Percentiles rank a stretch among this genome's conserved stretches.
These are phyloP conservation scores for Erebia epiphron DNA, from an alignment of 2,888 invertebrate species.

Conservation along the genomic window DNA sequence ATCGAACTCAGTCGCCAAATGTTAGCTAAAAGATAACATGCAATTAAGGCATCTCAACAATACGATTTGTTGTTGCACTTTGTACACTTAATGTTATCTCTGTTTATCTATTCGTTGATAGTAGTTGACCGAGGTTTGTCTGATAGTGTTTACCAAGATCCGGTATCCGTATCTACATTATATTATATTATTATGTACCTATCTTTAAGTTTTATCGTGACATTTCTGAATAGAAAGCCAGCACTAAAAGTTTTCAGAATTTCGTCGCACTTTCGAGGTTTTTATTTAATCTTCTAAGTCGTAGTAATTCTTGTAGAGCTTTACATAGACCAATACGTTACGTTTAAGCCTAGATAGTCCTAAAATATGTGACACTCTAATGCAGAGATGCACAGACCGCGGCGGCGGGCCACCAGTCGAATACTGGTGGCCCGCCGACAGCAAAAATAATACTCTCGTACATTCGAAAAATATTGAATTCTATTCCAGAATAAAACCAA, in stretches of 20 bases:
- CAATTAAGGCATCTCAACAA: conserved; percentile 35
- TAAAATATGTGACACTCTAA: too few relatives aligned
- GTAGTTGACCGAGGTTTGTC: conserved; percentile 53
- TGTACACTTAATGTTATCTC: conserved; percentile 46
- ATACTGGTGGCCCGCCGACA: too few relatives aligned
- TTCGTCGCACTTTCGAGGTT: too few relatives aligned
- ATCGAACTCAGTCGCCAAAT: neutral
- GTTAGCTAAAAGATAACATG: conserved; percentile 24
- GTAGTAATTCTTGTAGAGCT: too few relatives aligned
- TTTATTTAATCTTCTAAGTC: neutral
- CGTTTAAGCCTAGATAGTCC: neutral
- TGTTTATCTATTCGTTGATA: conserved; percentile 54
- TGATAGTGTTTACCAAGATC: conserved; percentile 46
- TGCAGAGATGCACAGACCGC: too few relatives aligned
- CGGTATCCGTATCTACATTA: conserved; percentile 44
- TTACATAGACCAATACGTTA: neutral
- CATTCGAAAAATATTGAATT: too few relatives aligned
- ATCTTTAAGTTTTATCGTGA: neutral
- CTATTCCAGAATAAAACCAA: too few relatives aligned
- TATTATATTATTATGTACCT: neutral
- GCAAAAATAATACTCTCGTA: too few relatives aligned
- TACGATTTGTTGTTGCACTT: conserved; percentile 41
- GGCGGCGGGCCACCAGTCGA: too few relatives aligned
- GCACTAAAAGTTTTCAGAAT: too few relatives aligned
- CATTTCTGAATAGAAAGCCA: too few relatives aligned